Evolutionary conservation across 2,888 invertebrate genomes (phyloP), one percentile per base, ranked within the genome.

Genomic region (Orthosia gothica): DNA sequence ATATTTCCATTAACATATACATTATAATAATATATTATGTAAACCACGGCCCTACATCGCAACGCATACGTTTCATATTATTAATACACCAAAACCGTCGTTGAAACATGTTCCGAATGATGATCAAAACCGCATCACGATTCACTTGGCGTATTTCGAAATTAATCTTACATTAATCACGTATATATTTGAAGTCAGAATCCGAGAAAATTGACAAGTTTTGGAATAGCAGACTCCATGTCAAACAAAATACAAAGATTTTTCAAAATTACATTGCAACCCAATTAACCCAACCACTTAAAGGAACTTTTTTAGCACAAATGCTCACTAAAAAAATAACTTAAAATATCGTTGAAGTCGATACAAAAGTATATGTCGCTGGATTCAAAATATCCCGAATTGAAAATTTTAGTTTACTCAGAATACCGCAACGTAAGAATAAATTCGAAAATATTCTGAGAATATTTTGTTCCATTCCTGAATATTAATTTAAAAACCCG

Each of bases 61-160:
- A 7, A 32, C 32, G 32, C 32, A 32, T 32, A 55, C 49, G 62
- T 79, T 50, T 20, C 45, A 52, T 26, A 47, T 63, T 58, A 79
- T 23, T 52, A 71, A 63, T 52, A 58, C 62, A 26, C n/a, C 32
- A n/a, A 57, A 54, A 71, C 7, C 40, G 2, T 26, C n/a, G 58
- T 40, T 58, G n/a, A 49, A 76, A 58, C 76, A 59, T 72, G 79
- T 79, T 63, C 57, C 4, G 40, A 59, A 72, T 72, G 40, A 79
- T 79, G 32, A 54, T 54, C 57, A 23, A 50, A 76, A 76, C 76
- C 63, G 11, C 72, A 63, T 52, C 47, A 52, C 50, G 49, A 71
- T 71, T 47, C 7, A 40, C 52, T 26, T 57, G 12, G 52, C 26
- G 5, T 47, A n/a, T 20, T 13, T 71, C 52, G 23, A 18, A 58